A percentile compares a stretch with the other conserved stretches of the same genome.
phyloP scores from a whole-genome alignment of 2,797 vertebrate species.

The Betta splendens region DNA sequence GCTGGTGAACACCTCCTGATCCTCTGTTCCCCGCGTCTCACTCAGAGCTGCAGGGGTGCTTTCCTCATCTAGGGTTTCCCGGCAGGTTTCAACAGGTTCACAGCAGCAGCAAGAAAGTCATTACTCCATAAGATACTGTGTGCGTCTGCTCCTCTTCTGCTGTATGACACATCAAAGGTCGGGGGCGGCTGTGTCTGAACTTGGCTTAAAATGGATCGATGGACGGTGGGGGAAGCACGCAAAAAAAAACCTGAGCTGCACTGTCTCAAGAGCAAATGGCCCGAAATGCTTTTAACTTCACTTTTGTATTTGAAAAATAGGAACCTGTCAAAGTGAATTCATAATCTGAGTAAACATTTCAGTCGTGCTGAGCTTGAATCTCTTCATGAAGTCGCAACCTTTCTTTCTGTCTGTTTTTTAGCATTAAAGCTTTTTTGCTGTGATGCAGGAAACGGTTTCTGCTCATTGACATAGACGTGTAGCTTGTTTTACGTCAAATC shows the following conservation, averaged over 20 bases:
- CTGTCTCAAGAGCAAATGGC: too few species aligned
- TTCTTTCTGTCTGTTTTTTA: too few species aligned
- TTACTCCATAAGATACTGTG: conserved; percentile 55
- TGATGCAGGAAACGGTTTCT: too few species aligned
- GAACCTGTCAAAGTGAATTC: not conserved
- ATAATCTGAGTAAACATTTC: too few species aligned
- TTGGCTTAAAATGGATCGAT: conserved; percentile 24
- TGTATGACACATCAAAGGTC: conserved; percentile 69
- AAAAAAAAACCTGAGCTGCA: conserved; percentile 2
- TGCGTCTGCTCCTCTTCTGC: conserved; percentile 47
- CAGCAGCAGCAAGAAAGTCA: conserved; percentile 70
- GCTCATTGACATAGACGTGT: too few species aligned
- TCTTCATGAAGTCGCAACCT: too few species aligned
- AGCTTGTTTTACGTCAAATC: too few species aligned
- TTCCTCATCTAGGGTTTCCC: conserved; percentile 80
- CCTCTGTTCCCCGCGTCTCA: conserved; percentile 43
- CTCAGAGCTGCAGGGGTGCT: conserved; percentile 74
- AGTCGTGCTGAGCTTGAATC: too few species aligned
- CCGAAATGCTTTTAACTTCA: not conserved
- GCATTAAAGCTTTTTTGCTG: too few species aligned
- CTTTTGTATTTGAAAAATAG: not conserved
- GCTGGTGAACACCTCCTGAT: conserved; percentile 30
- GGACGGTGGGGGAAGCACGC: conserved; percentile 4
- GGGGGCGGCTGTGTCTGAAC: conserved; percentile 46
- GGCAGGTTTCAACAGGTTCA: conserved; percentile 77